phyloP scores from a whole-genome alignment of 2,888 invertebrate genomes.

The Peribatodes rhomboidaria region DNA sequence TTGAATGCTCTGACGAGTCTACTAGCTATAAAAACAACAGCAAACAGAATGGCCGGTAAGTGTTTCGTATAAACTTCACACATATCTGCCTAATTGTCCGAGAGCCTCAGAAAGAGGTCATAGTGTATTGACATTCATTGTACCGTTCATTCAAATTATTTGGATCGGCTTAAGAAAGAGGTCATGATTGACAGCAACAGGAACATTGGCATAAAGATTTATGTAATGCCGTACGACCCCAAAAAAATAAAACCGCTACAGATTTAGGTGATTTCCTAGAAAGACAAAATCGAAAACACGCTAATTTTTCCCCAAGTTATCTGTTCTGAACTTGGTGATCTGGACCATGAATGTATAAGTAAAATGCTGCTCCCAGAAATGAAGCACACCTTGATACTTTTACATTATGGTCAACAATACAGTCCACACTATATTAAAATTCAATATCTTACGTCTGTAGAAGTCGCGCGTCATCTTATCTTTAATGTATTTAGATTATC shows the following conservation, averaged over 20 bases:
- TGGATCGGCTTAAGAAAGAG: conserved; percentile 9
- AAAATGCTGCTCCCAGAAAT: conserved; percentile 10
- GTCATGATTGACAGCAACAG: conserved; percentile 17
- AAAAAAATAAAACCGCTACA: conserved; percentile 1
- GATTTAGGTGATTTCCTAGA: conserved; percentile 1
- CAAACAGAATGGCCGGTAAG: conserved; percentile 67
- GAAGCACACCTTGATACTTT: conserved; percentile 22
- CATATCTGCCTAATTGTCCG: background rate
- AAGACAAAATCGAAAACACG: background rate
- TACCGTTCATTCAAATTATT: conserved; percentile 16
- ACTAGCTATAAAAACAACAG: conserved; percentile 62
- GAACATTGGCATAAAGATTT: conserved; percentile 7
- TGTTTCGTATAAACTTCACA: conserved; percentile 15
- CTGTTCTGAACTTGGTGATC: conserved; percentile 20
- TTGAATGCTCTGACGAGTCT: conserved; percentile 79
- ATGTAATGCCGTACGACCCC: background rate
- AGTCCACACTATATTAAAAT: conserved; percentile 64
- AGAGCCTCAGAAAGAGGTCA: conserved; percentile 16
- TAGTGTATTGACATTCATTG: conserved; percentile 20
- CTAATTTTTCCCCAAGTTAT: background rate
- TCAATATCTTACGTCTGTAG: conserved; percentile 71
- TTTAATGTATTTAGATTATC: conserved; percentile 73
- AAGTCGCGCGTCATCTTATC: conserved; percentile 67
- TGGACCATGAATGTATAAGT: conserved; percentile 20
- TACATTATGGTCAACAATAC: conserved; percentile 30